phyloP scores from a whole-genome alignment of 1,140 invertebrate species.

The Drosophila simulans region DNA sequence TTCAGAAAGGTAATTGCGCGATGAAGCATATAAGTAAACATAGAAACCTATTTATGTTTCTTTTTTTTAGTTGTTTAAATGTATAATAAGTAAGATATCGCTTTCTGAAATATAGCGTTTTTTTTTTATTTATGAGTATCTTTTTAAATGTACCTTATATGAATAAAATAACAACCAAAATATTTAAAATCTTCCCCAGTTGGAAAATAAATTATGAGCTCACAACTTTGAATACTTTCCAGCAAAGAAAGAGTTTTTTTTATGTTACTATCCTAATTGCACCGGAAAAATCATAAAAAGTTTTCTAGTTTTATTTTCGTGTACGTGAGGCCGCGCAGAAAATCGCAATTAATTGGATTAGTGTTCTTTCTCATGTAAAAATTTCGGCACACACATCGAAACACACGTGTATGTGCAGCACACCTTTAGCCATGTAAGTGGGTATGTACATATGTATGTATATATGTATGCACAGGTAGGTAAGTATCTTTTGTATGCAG shows the following conservation, averaged over 20 bases:
- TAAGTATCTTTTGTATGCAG: slow-evolving; percentile 16
- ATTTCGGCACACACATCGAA: slow-evolving; percentile 30
- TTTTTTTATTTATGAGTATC: too few relatives aligned
- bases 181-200: neutral
- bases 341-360: slow-evolving; percentile 13
- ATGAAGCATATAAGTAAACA: neutral
- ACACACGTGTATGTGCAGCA: slow-evolving; percentile 12
- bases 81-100: too few relatives aligned
- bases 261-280: neutral
- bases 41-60: neutral
- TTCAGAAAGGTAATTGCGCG: neutral
- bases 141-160: too few relatives aligned
- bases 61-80: too few relatives aligned
- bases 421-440: slow-evolving; percentile 6
- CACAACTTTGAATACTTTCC: neutral
- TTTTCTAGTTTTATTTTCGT: neutral
- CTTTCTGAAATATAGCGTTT: too few relatives aligned
- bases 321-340: neutral
- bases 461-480: neutral
- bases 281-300: neutral
- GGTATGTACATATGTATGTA: slow-evolving; percentile 5
- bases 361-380: slow-evolving; percentile 6
- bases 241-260: neutral
- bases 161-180: too few relatives aligned
- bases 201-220: neutral